These are phyloP conservation scores for Siniperca obscura DNA, from an alignment of 2,797 vertebrate species.

Conservation along the genomic window DNA sequence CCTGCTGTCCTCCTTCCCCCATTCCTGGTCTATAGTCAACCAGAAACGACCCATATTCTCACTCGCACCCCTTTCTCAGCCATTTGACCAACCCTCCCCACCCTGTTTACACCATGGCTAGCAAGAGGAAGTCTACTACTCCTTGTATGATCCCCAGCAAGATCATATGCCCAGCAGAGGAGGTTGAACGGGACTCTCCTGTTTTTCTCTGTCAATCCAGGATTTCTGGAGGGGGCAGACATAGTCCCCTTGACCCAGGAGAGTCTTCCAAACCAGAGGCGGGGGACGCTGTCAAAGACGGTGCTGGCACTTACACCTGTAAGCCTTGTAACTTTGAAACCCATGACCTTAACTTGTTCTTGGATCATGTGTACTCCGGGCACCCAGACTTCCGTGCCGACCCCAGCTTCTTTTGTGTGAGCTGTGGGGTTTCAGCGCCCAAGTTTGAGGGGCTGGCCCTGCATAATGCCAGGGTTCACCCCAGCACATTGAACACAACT, in stretches of 20 bases:
- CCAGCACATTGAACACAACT: constrained; percentile 82
- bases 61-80: constrained; percentile 37
- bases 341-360: constrained; percentile 91
- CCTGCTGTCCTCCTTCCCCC: constrained; percentile 54
- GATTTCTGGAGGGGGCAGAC: constrained; percentile 63
- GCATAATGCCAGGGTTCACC: constrained; percentile 91
- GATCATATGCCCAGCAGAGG: constrained; percentile 84
- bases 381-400: constrained; percentile 93
- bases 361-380: constrained; percentile 93
- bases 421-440: constrained; percentile 89
- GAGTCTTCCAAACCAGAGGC: constrained; percentile 72
- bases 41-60: constrained; percentile 53
- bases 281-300: constrained; percentile 70
- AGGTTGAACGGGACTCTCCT: constrained; percentile 80
- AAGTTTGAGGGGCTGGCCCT: constrained; percentile 93
- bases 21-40: constrained; percentile 74
- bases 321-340: constrained; percentile 92
- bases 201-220: constrained; percentile 60
- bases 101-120: constrained; percentile 88
- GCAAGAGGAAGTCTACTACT: constrained; percentile 98
- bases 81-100: constrained; percentile 52
- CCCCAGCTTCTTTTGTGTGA: constrained; percentile 90
- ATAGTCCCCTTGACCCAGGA: constrained; percentile 61
- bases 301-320: constrained; percentile 88
- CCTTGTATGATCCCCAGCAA: constrained; percentile 99